These are phyloP conservation scores for Ptiloglossa arizonensis DNA, from an alignment of 1,140 invertebrate genomes.

Conservation along the genomic window DNA sequence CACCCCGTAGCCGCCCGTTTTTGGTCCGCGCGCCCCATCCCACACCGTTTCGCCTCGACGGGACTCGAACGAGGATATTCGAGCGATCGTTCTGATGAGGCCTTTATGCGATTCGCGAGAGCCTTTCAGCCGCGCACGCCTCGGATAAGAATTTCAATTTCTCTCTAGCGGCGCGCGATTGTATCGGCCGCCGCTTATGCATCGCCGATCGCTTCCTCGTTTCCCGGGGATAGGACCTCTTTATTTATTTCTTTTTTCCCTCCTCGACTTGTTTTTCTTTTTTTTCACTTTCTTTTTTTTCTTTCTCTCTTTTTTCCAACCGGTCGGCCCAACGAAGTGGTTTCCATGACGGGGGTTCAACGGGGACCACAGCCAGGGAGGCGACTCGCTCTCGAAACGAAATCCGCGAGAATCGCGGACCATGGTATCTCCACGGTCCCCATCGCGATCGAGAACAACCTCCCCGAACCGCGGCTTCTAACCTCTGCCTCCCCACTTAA, in stretches of 20 bases:
- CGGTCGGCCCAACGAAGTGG: background rate
- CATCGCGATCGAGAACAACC: background rate
- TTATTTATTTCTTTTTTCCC: conserved; percentile 22
- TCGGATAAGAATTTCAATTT: conserved; percentile 59
- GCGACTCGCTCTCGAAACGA: conserved; percentile 13
- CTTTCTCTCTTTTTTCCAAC: background rate
- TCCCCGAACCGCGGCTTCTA: background rate
- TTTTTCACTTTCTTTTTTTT: conserved; percentile 10
- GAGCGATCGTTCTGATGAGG: conserved; percentile 60
- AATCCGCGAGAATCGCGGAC: background rate
- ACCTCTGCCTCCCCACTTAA: too few species aligned
- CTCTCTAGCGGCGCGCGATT: conserved; percentile 47
- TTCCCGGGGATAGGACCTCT: conserved; percentile 35
- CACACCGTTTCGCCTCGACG: conserved; percentile 22
- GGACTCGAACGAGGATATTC: conserved; percentile 57
- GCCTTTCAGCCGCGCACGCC: conserved; percentile 51
- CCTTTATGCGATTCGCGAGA: conserved; percentile 59
- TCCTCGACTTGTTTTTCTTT: background rate
- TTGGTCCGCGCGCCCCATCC: conserved; percentile 13
- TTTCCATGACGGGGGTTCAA: background rate
- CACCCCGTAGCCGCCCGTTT: conserved; percentile 40
- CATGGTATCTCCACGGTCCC: background rate
- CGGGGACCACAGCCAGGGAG: too few species aligned
- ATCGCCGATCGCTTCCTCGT: conserved; percentile 51
- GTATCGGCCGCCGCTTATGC: conserved; percentile 55